Percentiles rank a stretch among this genome's conserved stretches.
Conservation (phyloP, 2,888 invertebrate genomes). For the Achlya flavicornis region DNA sequence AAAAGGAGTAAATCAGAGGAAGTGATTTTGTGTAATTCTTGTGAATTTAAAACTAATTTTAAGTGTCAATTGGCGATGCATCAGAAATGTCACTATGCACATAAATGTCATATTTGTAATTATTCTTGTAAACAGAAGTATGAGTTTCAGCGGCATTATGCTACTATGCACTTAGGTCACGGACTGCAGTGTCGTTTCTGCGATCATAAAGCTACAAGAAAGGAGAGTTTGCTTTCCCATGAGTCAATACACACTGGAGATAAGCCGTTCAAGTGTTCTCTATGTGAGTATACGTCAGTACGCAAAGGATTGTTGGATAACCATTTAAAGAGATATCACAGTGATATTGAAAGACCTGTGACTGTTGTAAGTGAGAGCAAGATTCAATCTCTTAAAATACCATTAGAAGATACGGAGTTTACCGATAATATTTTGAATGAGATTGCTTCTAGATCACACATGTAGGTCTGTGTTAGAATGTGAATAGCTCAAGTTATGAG, state of each 20-base stretch:
- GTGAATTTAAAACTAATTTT: constrained; percentile 50
- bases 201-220: constrained; percentile 52
- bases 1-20: constrained; percentile 54
- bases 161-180: constrained; percentile 52
- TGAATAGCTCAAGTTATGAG: too few relatives aligned
- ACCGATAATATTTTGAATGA: neutral
- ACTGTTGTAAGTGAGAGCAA: constrained; percentile 49
- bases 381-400: constrained; percentile 51
- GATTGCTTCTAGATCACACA: neutral
- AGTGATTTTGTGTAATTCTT: constrained; percentile 42
- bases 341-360: constrained; percentile 36
- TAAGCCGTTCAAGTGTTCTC: constrained; percentile 59
- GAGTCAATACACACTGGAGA: constrained; percentile 60
- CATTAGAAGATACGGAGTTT: constrained; percentile 11
- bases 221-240: constrained; percentile 57
- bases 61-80: constrained; percentile 63
- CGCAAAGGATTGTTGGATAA: constrained; percentile 50
- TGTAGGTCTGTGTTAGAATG: too few relatives aligned
- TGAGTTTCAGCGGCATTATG: constrained; percentile 60
- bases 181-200: constrained; percentile 60
- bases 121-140: constrained; percentile 60
- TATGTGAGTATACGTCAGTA: constrained; percentile 56
- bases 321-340: constrained; percentile 54
- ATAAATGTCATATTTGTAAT: constrained; percentile 55
- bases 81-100: constrained; percentile 58